These are phyloP conservation scores for Mobula birostris DNA, from an alignment of 2,113 vertebrate genomes.

Conservation along the genomic window DNA sequence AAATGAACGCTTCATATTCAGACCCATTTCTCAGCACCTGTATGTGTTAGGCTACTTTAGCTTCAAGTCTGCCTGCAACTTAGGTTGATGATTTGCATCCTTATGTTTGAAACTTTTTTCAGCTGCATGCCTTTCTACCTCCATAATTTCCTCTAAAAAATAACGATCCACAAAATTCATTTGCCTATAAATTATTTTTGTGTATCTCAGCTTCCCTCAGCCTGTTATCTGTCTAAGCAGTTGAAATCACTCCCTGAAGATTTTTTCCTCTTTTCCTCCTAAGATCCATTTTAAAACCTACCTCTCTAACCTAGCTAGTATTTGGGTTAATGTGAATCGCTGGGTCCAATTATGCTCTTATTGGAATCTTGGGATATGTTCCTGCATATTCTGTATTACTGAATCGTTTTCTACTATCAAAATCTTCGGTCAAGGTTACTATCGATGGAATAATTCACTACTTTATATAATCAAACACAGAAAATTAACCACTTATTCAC, in stretches of 20 bases:
- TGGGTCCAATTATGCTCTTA: background rate
- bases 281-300: background rate
- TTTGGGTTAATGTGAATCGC: background rate
- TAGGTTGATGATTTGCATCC: background rate
- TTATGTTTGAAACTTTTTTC: background rate
- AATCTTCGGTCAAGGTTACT: background rate
- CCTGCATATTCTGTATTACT: background rate
- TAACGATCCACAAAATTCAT: background rate
- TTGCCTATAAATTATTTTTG: background rate
- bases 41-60: background rate
- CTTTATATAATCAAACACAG: background rate
- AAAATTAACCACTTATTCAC: background rate
- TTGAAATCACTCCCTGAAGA: background rate
- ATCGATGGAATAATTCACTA: background rate
- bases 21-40: background rate
- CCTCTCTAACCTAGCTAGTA: background rate
- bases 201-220: background rate
- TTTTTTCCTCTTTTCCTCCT: background rate
- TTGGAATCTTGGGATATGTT: background rate
- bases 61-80: too few species aligned
- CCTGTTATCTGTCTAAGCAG: background rate
- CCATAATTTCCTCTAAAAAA: background rate
- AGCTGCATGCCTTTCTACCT: too few species aligned
- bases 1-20: background rate
- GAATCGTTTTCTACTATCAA: background rate